Evolutionary conservation across 2,888 invertebrate species (phyloP), one percentile per base, ranked within the genome.

Genomic region (Lasioglossum calceatum): DNA sequence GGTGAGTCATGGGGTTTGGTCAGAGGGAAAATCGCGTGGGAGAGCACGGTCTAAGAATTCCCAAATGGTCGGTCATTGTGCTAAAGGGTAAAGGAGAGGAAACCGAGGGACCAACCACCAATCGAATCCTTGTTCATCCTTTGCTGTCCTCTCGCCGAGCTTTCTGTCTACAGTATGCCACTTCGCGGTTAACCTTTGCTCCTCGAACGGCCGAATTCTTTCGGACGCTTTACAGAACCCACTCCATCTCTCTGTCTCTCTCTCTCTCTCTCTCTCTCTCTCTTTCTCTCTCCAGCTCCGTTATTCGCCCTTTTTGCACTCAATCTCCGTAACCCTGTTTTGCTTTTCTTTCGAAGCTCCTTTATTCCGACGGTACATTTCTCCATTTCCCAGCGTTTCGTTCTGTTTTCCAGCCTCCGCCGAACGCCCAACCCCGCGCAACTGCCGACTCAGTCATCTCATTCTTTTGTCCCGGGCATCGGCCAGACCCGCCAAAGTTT

Each of bases 151-250:
- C 42, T 58, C 12, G 47, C 75, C 44, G 14, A 44, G 73, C 70
- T 58, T 44, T 77, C 70, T 75, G 76, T 78, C 82, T 74, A 72
- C 81, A 61, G 74, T 89, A 79, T 67, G 78, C 77, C 82, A 87
- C 88, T 90, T 92, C 80, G 91, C 81, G 91, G 92, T 89, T 83
- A 86, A 88, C 85, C 92, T 92, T 92, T 92, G 92, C 91, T 92
- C 91, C 89, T 87, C 87, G 75, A 88, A 73, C 44, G 76, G 50
- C 79, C 81, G 81, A 86, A 88, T 88, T 84, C 81, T 79, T 84
- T 72, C 74, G 64, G 19, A 67, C 61, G 27, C 61, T 27, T 61
- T 61, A 27, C 61, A 61, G 61, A 27, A 61, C 1, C n/a, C 27
- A 61, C 61, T 27, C 36, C 4, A 1, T 12, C 16, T 64, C 74